A percentile compares a stretch with the other conserved stretches of the same genome.
Evolutionary conservation across 1,140 invertebrate species (phyloP).

Genomic region (Zaprionus nigranus): DNA sequence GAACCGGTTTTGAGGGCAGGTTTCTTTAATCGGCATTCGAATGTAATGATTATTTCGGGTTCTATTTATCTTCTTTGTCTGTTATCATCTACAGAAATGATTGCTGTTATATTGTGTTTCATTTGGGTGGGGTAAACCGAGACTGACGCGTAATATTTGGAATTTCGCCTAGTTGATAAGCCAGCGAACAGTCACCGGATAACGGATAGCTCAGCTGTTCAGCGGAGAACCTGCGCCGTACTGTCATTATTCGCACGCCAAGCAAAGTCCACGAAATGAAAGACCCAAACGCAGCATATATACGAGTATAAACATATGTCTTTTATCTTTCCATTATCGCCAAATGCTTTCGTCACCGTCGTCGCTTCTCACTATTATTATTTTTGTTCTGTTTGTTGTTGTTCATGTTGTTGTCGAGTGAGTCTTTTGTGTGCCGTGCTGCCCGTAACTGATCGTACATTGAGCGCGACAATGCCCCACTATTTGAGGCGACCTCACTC

Average conservation of each 20-base stretch:
- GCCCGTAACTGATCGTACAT: conserved; percentile 57
- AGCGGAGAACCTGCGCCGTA: conserved; percentile 26
- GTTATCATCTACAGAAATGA: conserved; percentile 26
- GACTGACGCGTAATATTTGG: conserved; percentile 2
- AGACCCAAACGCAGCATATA: conserved; percentile 8
- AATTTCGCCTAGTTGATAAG: conserved; percentile 23
- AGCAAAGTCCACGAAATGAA: conserved; percentile 8
- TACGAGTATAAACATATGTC: conserved; percentile 48
- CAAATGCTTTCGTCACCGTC: conserved; percentile 74
- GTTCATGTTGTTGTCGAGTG: conserved; percentile 46
- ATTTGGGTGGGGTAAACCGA: conserved; percentile 26
- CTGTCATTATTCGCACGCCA: conserved; percentile 29
- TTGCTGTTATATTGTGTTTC: background rate
- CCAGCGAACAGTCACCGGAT: background rate
- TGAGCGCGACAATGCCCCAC: conserved; percentile 60
- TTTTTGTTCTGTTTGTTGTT: conserved; percentile 44
- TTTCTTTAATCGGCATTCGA: conserved; percentile 21
- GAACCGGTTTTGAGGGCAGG: conserved; percentile 32
- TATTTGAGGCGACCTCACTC: conserved; percentile 61
- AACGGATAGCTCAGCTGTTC: conserved; percentile 43
- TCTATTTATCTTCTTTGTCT: conserved; percentile 27
- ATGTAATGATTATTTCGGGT: background rate
- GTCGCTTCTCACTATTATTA: conserved; percentile 55
- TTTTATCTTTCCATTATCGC: conserved; percentile 80
- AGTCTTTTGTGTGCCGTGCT: conserved; percentile 55